These are phyloP conservation scores for Altica lythri DNA, from an alignment of 2,888 invertebrate genomes.

Conservation along the genomic window DNA sequence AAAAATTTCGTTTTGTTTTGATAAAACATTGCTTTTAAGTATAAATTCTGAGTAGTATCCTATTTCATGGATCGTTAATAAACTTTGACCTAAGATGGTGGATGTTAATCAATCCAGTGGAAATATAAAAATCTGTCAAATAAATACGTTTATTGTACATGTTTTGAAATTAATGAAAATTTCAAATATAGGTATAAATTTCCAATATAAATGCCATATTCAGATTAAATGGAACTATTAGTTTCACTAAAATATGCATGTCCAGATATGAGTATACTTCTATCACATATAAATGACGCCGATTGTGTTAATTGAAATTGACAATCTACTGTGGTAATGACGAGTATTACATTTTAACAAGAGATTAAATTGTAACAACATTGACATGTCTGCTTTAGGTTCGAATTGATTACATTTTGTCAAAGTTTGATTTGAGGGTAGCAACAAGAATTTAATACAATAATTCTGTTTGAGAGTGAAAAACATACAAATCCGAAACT, in stretches of 20 bases:
- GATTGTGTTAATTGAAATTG: background rate
- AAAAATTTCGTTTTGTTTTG: too few relatives aligned
- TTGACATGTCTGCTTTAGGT: constrained; percentile 15
- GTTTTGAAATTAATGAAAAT: background rate
- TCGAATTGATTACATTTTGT: constrained; percentile 5
- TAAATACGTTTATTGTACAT: background rate
- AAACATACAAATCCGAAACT: too few relatives aligned
- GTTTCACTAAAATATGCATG: background rate
- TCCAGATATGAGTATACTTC: constrained; percentile 1
- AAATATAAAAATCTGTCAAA: background rate
- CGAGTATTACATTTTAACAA: constrained; percentile 15
- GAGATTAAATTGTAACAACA: constrained; percentile 22
- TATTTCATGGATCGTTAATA: too few relatives aligned
- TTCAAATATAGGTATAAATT: background rate
- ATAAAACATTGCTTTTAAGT: too few relatives aligned
- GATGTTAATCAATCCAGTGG: background rate
- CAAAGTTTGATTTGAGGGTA: constrained; percentile 6
- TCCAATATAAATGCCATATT: background rate
- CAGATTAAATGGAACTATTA: background rate
- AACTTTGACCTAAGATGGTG: background rate
- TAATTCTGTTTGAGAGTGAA: too few relatives aligned
- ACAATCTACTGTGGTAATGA: background rate
- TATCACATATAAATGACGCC: background rate
- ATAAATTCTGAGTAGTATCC: too few relatives aligned
- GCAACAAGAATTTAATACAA: too few relatives aligned